phyloP scores from a whole-genome alignment of 2,797 vertebrate genomes.

The Sebastiscus albofasciatus region DNA sequence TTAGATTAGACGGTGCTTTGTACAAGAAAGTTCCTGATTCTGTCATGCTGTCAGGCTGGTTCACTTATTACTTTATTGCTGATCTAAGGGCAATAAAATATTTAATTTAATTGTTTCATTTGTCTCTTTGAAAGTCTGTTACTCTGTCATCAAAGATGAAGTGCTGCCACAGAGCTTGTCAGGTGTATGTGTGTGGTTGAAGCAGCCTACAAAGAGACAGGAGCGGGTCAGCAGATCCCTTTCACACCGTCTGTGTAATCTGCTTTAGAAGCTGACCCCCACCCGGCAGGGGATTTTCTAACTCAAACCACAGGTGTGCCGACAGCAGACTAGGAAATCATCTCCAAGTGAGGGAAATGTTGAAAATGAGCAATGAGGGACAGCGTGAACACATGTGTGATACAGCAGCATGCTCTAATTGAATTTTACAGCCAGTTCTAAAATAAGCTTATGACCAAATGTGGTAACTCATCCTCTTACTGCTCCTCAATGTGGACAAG shows the following conservation, averaged over 20 bases:
- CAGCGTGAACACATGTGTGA: slow-evolving; percentile 7
- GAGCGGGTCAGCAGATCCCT: slow-evolving; percentile 46
- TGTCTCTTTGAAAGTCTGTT: slow-evolving; percentile 33
- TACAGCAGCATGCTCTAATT: slow-evolving; percentile 8
- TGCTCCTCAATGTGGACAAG: slow-evolving; percentile 7
- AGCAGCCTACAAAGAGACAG: slow-evolving; percentile 8
- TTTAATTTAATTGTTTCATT: slow-evolving; percentile 51
- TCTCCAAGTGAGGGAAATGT: not conserved
- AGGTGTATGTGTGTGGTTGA: slow-evolving; percentile 10
- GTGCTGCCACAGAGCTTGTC: not conserved
- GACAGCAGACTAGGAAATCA: not conserved
- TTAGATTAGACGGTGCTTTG: slow-evolving; percentile 77
- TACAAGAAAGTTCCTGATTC: slow-evolving; percentile 77
- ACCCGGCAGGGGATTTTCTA: slow-evolving; percentile 32
- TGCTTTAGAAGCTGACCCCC: slow-evolving; percentile 36
- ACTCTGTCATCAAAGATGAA: not conserved
- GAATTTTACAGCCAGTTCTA: slow-evolving; percentile 45
- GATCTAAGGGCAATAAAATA: slow-evolving; percentile 74
- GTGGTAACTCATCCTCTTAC: slow-evolving; percentile 58
- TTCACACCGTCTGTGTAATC: slow-evolving; percentile 53
- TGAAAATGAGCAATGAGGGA: not conserved
- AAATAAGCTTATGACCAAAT: slow-evolving; percentile 59
- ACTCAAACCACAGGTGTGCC: slow-evolving; percentile 32
- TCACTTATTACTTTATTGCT: slow-evolving; percentile 68
- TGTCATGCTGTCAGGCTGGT: slow-evolving; percentile 77